Evolutionary conservation across 2,797 vertebrate genomes (phyloP).

Genomic region (Lacerta bilineata): DNA sequence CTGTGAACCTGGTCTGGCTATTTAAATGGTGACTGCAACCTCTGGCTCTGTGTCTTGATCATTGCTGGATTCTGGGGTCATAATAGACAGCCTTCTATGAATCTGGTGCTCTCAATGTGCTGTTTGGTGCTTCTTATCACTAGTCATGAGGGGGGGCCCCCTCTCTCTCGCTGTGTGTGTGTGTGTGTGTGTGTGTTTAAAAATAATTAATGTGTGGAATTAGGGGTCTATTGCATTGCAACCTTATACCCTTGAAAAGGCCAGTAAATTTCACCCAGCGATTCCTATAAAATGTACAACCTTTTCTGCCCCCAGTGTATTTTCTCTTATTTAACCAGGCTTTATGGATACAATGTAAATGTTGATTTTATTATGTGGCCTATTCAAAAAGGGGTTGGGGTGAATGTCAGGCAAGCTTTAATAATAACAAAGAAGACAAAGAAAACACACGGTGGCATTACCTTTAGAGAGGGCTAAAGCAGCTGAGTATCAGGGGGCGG

Average conservation of each 20-base stretch:
- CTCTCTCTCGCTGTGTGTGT: too few relatives aligned
- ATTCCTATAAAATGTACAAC: neutral
- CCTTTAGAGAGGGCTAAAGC: slow-evolving; percentile 28
- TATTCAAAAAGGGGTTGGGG: slow-evolving; percentile 23
- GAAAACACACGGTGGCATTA: slow-evolving; percentile 10
- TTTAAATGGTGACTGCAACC: too few relatives aligned
- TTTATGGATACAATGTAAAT: slow-evolving; percentile 42
- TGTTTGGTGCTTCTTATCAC: too few relatives aligned
- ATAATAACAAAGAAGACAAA: slow-evolving; percentile 27
- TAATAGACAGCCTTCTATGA: too few relatives aligned
- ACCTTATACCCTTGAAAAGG: neutral
- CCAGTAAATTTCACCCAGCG: neutral
- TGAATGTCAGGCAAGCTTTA: slow-evolving; percentile 37
- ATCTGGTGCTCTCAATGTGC: too few relatives aligned
- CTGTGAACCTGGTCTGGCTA: too few relatives aligned
- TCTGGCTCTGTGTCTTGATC: too few relatives aligned
- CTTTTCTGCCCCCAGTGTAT: neutral
- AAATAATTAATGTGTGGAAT: neutral
- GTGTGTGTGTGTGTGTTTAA: neutral
- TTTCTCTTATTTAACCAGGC: slow-evolving; percentile 30
- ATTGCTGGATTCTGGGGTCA: too few relatives aligned
- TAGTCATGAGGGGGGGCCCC: too few relatives aligned
- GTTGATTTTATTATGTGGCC: slow-evolving; percentile 41
- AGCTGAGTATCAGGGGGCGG: slow-evolving; percentile 22
- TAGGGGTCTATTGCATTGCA: neutral